A percentile compares a stretch with the other conserved stretches of the same genome.
Conservation (phyloP, 2,113 vertebrate species). For the Brachionichthys hirsutus region DNA sequence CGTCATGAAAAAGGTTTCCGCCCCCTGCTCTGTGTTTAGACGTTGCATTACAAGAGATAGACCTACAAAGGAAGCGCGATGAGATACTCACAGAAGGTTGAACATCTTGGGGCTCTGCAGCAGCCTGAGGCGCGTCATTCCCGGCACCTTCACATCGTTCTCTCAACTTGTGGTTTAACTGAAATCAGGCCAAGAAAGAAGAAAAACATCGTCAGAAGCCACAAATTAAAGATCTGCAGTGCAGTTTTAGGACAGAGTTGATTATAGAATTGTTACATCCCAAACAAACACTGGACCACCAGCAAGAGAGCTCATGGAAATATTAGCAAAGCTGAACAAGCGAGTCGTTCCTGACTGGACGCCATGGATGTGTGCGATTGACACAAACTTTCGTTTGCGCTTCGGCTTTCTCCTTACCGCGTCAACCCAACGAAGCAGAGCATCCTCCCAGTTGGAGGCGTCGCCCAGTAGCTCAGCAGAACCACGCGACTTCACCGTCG, state of each 20-base stretch:
- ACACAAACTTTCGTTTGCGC: neutral
- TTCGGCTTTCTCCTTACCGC: conserved; percentile 71
- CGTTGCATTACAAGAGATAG: neutral
- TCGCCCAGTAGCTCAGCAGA: conserved; percentile 64
- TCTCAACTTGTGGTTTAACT: conserved; percentile 84
- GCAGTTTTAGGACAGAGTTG: neutral
- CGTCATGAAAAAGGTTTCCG: no score
- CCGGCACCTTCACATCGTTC: conserved; percentile 76
- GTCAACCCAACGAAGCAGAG: conserved; percentile 86
- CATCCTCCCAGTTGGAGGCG: conserved; percentile 78
- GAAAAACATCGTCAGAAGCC: neutral
- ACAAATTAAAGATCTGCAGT: no score
- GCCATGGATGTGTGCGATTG: conserved; percentile 1
- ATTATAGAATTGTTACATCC: neutral
- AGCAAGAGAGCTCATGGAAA: neutral
- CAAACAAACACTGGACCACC: neutral
- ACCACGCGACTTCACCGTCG: conserved; percentile 66
- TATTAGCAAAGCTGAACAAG: neutral
- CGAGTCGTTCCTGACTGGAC: neutral
- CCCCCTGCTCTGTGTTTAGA: no score
- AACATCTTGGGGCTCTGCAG: conserved; percentile 72
- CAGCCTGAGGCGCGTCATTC: conserved; percentile 67
- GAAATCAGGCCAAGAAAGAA: conserved; percentile 5
- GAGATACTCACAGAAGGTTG: conserved; percentile 80
- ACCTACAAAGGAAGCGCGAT: neutral